Conservation (phyloP, 2,797 vertebrate genomes). For the Adelosebastes latens region DNA sequence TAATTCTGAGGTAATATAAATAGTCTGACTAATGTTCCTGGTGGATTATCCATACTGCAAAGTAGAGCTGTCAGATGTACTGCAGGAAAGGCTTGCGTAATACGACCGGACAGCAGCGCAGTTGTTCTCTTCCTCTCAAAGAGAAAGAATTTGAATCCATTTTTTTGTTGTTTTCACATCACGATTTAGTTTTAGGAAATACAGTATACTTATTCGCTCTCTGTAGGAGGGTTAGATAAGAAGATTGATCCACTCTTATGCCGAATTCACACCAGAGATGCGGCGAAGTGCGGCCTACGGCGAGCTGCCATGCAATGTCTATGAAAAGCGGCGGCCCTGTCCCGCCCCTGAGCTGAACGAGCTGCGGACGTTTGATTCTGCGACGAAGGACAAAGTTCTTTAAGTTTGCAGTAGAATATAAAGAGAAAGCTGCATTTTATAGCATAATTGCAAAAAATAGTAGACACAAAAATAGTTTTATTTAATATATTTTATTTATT, state of each 20-base stretch:
- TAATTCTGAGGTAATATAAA: conserved; percentile 61
- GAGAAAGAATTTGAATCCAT: not conserved
- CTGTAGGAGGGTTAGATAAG: not conserved
- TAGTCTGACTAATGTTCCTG: conserved; percentile 54
- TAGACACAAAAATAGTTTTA: too few relatives aligned
- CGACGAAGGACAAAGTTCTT: not conserved
- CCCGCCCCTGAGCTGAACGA: fast-evolving
- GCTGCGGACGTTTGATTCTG: too few relatives aligned
- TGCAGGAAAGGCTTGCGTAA: not conserved
- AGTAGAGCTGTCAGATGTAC: conserved; percentile 44
- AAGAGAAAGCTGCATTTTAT: too few relatives aligned
- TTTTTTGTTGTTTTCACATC: conserved; percentile 17
- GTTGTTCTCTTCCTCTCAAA: not conserved
- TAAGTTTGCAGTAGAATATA: not conserved
- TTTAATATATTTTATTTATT: too few relatives aligned
- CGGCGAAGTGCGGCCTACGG: too few relatives aligned
- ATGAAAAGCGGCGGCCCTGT: too few relatives aligned
- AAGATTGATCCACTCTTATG: too few relatives aligned
- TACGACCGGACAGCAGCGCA: not conserved
- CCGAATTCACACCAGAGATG: too few relatives aligned
- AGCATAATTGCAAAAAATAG: too few relatives aligned
- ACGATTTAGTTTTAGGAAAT: not conserved
- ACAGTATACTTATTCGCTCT: not conserved
- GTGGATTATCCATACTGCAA: conserved; percentile 49
- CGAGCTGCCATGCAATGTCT: too few relatives aligned